phyloP scores from a whole-genome alignment of 2,797 vertebrate genomes.

The Myoxocephalus aenaeus region DNA sequence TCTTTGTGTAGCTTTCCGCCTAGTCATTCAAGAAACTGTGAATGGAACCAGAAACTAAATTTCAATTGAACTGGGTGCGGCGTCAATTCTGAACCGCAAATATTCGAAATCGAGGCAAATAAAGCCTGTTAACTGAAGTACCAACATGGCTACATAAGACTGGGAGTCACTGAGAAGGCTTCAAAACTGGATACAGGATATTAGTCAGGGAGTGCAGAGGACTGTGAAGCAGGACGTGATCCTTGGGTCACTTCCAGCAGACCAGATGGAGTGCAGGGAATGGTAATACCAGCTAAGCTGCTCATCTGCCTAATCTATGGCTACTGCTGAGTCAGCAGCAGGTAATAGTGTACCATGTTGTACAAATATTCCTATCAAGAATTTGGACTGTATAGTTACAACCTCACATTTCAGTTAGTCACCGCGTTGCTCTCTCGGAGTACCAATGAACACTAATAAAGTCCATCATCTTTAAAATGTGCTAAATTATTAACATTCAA shows the following conservation, averaged over 20 bases:
- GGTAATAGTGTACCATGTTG: neutral
- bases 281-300: constrained; percentile 4
- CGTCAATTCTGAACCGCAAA: neutral
- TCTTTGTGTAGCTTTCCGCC: neutral
- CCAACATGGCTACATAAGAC: neutral
- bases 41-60: neutral
- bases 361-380: neutral
- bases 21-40: neutral
- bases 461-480: neutral
- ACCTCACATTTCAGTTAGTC: neutral
- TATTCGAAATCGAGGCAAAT: neutral
- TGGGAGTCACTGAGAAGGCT: neutral
- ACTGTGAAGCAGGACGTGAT: neutral
- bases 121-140: neutral
- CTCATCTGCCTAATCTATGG: constrained; percentile 2
- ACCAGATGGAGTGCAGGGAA: neutral
- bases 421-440: neutral
- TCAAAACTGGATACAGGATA: neutral
- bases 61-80: neutral
- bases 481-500: neutral
- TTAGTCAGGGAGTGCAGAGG: neutral
- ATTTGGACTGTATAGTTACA: neutral
- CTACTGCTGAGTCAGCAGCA: neutral
- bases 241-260: constrained; percentile 1
- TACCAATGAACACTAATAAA: neutral